These are phyloP conservation scores for Zaprionus africanus DNA, from an alignment of 1,140 invertebrate genomes.

Conservation along the genomic window DNA sequence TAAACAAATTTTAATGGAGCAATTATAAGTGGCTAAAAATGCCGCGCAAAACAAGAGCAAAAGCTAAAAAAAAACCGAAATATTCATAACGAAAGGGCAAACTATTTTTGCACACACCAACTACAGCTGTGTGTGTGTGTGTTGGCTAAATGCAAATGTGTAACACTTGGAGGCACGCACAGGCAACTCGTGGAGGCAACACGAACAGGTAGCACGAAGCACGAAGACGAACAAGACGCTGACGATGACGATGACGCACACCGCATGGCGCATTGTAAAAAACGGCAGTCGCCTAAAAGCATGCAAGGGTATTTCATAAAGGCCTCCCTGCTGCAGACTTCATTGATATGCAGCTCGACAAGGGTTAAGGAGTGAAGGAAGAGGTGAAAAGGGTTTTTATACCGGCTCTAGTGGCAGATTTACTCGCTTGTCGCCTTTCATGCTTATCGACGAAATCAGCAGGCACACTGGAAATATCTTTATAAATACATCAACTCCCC, in stretches of 20 bases:
- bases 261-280: constrained; percentile 40
- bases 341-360: constrained; percentile 64
- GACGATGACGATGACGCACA: constrained; percentile 78
- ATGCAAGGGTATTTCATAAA: constrained; percentile 44
- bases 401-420: constrained; percentile 19
- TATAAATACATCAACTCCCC: constrained; percentile 17
- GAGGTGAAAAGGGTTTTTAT: neutral
- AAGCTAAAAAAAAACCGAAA: constrained; percentile 15
- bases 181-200: neutral
- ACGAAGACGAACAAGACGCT: constrained; percentile 40
- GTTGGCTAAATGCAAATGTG: constrained; percentile 72
- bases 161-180: constrained; percentile 70
- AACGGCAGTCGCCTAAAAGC: constrained; percentile 41
- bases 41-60: constrained; percentile 57
- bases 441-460: constrained; percentile 72
- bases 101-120: constrained; percentile 59
- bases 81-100: constrained; percentile 70
- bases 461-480: constrained; percentile 35
- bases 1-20: constrained; percentile 83
- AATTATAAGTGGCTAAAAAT: constrained; percentile 77
- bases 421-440: constrained; percentile 53
- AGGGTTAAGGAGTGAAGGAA: neutral
- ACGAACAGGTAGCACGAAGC: constrained; percentile 11
- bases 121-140: neutral
- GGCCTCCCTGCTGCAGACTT: constrained; percentile 24